Evolutionary conservation across 1,140 invertebrate species (phyloP).

Genomic region (Piezodorus guildinii): DNA sequence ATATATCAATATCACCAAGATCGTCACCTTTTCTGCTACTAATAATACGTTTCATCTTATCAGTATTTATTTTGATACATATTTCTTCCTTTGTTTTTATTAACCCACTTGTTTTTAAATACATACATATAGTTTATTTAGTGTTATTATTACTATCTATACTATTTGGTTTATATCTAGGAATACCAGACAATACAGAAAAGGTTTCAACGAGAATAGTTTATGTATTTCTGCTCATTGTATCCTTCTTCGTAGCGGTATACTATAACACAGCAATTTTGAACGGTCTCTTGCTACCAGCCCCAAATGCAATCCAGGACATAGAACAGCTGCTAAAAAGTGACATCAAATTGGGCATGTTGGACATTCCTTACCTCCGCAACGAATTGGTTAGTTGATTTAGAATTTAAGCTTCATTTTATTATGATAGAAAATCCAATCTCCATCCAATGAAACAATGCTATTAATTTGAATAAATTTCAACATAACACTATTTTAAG

Average conservation of each 20-base stretch:
- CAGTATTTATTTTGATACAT: too few species aligned
- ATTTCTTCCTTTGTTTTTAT: too few species aligned
- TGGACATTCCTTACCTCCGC: slow-evolving; percentile 16
- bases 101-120: too few species aligned
- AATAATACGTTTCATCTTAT: too few species aligned
- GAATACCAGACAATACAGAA: slow-evolving; percentile 18
- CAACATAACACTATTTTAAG: neutral
- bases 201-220: slow-evolving; percentile 14
- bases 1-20: too few species aligned
- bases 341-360: slow-evolving; percentile 17
- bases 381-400: slow-evolving; percentile 11
- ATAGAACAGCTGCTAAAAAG: slow-evolving; percentile 20
- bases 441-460: too few species aligned
- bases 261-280: slow-evolving; percentile 21
- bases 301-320: slow-evolving; percentile 20
- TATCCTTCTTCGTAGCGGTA: slow-evolving; percentile 9
- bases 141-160: neutral
- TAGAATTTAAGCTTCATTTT: too few species aligned
- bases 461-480: too few species aligned
- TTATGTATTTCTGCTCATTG: slow-evolving; percentile 14
- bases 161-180: neutral
- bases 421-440: too few species aligned
- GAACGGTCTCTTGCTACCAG: slow-evolving; percentile 15
- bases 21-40: too few species aligned
- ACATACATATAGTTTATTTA: too few species aligned